Base-by-base conservation (phyloP, 2,888 invertebrate species). In the Platerodrilus igneus region DNA sequence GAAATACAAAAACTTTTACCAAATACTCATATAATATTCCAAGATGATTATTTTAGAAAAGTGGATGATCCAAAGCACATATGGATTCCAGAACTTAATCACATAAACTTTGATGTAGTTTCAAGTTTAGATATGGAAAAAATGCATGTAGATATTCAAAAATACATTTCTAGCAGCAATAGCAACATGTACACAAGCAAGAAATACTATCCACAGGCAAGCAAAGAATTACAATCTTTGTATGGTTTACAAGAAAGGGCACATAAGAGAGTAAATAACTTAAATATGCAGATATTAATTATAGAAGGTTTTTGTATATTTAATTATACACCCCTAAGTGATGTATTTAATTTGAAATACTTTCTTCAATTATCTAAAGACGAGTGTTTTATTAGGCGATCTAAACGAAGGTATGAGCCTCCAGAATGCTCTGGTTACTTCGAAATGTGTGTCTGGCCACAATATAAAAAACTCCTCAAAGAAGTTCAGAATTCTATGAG, bases 381-480 rank as follows among this genome's bases (percentile, higher is more conserved):
- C 17, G 78, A 79, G 60, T 88, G 89, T 56, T 68, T 67, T 51
- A 53, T 71, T 17, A 73, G 91, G 13, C 75, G 90, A 44, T 60
- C 63, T 18, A 55, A 55, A 13, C 69, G 87, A 19, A 65, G 71
- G n/a, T 95, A 94, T 63, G 79, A 83, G 34, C 94, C 94, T 11
- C 86, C 93, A 1, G 93, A 95, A 70, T 72, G 83, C 2, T 79
- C 79, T 1, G 89, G 90, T 0, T 95, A 94, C 71, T 93, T 93
- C 70, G 89, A 93, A 26, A 68, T 69, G 50, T 80, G 85, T 60
- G 90, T 86, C n/a, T 95, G 94, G 93, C 93, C 93, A n/a, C 80
- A 82, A 58, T 87, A 92, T 62, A 57, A 78, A 39, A 70, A 68
- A 53, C 76, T 83, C 54, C 65, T 73, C 21, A 52, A 64, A 13